Percentiles rank a stretch among this genome's conserved stretches.
phyloP scores from a whole-genome alignment of 2,797 vertebrate species.

The Amniataba percoides region DNA sequence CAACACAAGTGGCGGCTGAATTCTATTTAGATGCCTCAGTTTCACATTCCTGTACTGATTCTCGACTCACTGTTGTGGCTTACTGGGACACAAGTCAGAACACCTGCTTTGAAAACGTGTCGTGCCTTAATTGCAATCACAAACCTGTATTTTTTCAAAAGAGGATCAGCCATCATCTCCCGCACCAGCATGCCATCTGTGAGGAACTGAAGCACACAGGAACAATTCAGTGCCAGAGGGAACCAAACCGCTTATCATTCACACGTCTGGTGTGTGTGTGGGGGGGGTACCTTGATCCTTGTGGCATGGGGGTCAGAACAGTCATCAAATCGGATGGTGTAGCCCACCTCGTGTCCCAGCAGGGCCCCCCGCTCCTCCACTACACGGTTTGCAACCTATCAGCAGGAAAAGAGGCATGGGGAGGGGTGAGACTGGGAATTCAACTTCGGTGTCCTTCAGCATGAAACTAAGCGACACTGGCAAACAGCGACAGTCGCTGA shows the following conservation, averaged over 20 bases:
- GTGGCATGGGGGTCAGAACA: slow-evolving; percentile 94
- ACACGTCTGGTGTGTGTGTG: neutral
- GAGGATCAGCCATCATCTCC: slow-evolving; percentile 99
- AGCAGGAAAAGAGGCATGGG: slow-evolving; percentile 3
- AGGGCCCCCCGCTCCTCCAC: slow-evolving; percentile 96
- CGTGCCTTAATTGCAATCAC: neutral
- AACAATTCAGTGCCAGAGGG: neutral
- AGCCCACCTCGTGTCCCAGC: slow-evolving; percentile 97
- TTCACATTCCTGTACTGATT: neutral
- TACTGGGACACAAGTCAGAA: neutral
- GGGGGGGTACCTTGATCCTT: slow-evolving; percentile 91
- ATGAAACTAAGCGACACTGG: slow-evolving; percentile 20
- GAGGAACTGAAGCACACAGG: slow-evolving; percentile 88
- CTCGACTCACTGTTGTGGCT: neutral
- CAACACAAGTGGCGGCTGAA: neutral
- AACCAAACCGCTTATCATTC: neutral
- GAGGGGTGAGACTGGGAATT: neutral
- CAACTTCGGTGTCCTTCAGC: slow-evolving; percentile 11
- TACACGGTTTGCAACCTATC: slow-evolving; percentile 93
- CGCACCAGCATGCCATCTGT: slow-evolving; percentile 98
- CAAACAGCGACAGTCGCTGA: slow-evolving; percentile 1
- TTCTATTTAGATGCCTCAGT: neutral
- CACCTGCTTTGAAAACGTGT: neutral
- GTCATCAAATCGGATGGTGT: slow-evolving; percentile 98
- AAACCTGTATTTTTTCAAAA: slow-evolving; percentile 97